Conservation (phyloP, 1,140 invertebrate genomes). For the Drosophila kanapiae region DNA sequence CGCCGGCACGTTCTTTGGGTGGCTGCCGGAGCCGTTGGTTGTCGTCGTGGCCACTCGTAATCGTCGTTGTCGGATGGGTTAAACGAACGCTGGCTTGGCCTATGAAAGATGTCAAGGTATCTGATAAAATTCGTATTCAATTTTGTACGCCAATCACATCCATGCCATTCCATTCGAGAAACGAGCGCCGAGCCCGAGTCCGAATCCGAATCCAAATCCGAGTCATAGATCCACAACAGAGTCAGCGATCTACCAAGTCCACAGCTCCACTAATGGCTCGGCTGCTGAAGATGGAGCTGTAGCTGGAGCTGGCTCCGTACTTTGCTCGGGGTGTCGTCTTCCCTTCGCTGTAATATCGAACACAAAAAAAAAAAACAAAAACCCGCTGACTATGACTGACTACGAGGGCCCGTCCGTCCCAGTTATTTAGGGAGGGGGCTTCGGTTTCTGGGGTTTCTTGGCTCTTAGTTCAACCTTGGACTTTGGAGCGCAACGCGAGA, state of each 20-base stretch:
- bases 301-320: not conserved
- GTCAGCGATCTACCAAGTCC: conserved; percentile 4
- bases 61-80: conserved; percentile 60
- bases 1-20: conserved; percentile 52
- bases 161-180: conserved; percentile 7
- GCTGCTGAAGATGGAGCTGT: not conserved
- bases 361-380: not conserved
- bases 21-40: conserved; percentile 6
- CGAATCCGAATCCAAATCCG: not conserved
- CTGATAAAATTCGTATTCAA: conserved; percentile 63
- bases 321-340: conserved; percentile 17
- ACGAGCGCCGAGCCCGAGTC: not conserved
- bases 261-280: conserved; percentile 4
- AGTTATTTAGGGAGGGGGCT: not conserved
- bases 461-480: conserved; percentile 63
- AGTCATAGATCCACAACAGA: not conserved
- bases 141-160: conserved; percentile 70
- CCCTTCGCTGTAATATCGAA: not conserved
- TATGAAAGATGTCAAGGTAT: conserved; percentile 84
- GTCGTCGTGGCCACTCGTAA: conserved; percentile 9
- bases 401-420: not conserved
- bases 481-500: conserved; percentile 61
- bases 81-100: conserved; percentile 74
- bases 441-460: not conserved
- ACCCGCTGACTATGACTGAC: not conserved